A percentile compares a stretch with the other conserved stretches of the same genome.
These are phyloP conservation scores for Parnassius orleans DNA, from an alignment of 2,888 invertebrate species.

Conservation along the genomic window DNA sequence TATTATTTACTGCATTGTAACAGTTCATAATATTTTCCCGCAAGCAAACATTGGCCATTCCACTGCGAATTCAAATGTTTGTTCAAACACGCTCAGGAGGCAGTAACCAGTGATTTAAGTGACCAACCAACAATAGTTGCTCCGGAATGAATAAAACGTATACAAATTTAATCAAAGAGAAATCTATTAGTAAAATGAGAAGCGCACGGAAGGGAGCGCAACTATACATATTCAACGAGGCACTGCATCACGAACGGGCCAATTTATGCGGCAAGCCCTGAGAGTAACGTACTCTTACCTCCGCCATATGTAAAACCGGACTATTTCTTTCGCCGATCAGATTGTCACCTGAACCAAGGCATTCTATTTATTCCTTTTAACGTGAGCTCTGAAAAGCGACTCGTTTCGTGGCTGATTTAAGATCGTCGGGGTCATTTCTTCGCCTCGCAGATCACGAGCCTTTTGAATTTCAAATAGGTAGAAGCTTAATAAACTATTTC, in stretches of 20 bases:
- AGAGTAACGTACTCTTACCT: conserved; percentile 76
- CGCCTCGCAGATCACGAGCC: conserved; percentile 30
- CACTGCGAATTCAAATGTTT: conserved; percentile 41
- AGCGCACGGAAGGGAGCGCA: conserved; percentile 78
- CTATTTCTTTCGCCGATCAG: conserved; percentile 69
- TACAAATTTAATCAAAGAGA: conserved; percentile 81
- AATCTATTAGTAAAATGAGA: conserved; percentile 82
- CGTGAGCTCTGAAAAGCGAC: conserved; percentile 37
- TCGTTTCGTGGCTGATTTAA: conserved; percentile 40
- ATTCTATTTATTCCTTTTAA: conserved; percentile 44
- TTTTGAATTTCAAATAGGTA: conserved; percentile 30
- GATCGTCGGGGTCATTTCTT: conserved; percentile 31
- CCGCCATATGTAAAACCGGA: conserved; percentile 76
- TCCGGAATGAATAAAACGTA: conserved; percentile 77
- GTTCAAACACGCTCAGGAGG: conserved; percentile 36
- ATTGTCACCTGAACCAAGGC: conserved; percentile 61
- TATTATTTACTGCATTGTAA: conserved; percentile 19
- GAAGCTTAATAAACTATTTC: background rate
- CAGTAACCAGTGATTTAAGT: conserved; percentile 63
- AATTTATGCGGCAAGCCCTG: conserved; percentile 76
- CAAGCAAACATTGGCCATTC: conserved; percentile 32
- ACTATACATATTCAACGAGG: conserved; percentile 81
- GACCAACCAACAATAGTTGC: conserved; percentile 71
- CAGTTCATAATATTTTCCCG: conserved; percentile 19
- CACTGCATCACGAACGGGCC: conserved; percentile 79